phyloP scores from a whole-genome alignment of 2,888 invertebrate genomes.

The Erannis defoliaria region DNA sequence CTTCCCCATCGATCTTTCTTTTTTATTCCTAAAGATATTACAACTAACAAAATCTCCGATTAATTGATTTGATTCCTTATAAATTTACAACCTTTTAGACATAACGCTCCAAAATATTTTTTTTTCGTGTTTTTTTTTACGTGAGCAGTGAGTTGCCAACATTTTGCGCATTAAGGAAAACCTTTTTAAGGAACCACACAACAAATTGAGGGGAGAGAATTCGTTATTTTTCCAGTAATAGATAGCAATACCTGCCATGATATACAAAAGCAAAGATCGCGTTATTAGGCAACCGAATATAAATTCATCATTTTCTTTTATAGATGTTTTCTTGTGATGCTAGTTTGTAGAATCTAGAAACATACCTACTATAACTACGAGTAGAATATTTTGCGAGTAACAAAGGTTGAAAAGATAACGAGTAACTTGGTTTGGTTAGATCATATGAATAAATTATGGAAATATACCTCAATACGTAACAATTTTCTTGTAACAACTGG shows the following conservation, averaged over 20 bases:
- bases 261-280: slow-evolving; percentile 17
- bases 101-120: slow-evolving; percentile 8
- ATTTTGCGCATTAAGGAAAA: slow-evolving; percentile 41
- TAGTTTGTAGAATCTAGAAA: slow-evolving; percentile 8
- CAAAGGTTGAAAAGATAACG: neutral
- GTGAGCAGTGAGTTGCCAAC: slow-evolving; percentile 22
- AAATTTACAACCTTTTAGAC: slow-evolving; percentile 3
- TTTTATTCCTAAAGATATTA: neutral
- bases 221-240: slow-evolving; percentile 5
- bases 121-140: too few relatives aligned
- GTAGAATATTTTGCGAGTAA: slow-evolving; percentile 15
- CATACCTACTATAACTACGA: too few relatives aligned
- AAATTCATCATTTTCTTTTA: slow-evolving; percentile 17
- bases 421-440: slow-evolving; percentile 5
- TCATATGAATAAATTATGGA: slow-evolving; percentile 17
- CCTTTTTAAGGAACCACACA: neutral
- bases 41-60: neutral
- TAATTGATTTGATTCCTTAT: neutral
- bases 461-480: neutral
- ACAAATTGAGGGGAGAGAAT: slow-evolving; percentile 21
- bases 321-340: neutral
- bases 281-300: slow-evolving; percentile 17
- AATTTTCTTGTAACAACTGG: neutral
- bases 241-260: slow-evolving; percentile 18
- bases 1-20: too few relatives aligned